Percentiles rank a stretch among this genome's conserved stretches.
These are phyloP conservation scores for Gadopsis bispinosus DNA, from an alignment of 2,797 vertebrate species.

Conservation along the genomic window DNA sequence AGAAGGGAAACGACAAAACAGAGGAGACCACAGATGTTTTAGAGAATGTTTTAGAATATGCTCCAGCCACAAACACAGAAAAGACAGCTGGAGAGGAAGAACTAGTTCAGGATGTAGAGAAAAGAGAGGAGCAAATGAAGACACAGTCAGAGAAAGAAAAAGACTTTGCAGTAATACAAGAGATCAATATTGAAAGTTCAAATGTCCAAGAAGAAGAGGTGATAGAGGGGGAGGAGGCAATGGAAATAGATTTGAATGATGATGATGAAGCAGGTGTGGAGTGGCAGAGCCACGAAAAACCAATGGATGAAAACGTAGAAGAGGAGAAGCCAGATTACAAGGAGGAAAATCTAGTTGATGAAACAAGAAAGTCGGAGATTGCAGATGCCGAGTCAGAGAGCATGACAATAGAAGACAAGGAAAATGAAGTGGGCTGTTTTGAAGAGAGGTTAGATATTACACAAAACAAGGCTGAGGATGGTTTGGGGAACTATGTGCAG, in stretches of 20 bases:
- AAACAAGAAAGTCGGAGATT: slow-evolving; percentile 11
- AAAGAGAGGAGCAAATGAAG: slow-evolving; percentile 24
- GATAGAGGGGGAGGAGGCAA: slow-evolving; percentile 17
- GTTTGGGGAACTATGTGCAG: slow-evolving; percentile 36
- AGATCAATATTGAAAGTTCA: not conserved
- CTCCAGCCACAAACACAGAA: slow-evolving; percentile 5
- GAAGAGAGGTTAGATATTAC: slow-evolving; percentile 30
- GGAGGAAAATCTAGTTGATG: slow-evolving; percentile 11
- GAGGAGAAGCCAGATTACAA: slow-evolving; percentile 23
- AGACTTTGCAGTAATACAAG: slow-evolving; percentile 11
- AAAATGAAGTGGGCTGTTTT: slow-evolving; percentile 29
- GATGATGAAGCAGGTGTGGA: slow-evolving; percentile 24
- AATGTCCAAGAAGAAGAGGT: slow-evolving; percentile 29
- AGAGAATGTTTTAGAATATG: slow-evolving; percentile 17
- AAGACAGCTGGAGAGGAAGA: slow-evolving; percentile 4
- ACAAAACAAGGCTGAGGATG: slow-evolving; percentile 37
- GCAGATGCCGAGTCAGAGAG: slow-evolving; percentile 27
- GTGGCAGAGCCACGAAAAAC: slow-evolving; percentile 14
- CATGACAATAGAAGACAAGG: not conserved
- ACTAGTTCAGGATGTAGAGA: slow-evolving; percentile 8
- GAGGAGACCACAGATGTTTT: slow-evolving; percentile 1
- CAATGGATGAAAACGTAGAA: slow-evolving; percentile 17
- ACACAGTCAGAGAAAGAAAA: slow-evolving; percentile 16
- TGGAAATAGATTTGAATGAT: not conserved
- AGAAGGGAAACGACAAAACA: not conserved